Evolutionary conservation across 2,888 invertebrate genomes (phyloP).

Genomic region (Sepioteuthis lessoniana): DNA sequence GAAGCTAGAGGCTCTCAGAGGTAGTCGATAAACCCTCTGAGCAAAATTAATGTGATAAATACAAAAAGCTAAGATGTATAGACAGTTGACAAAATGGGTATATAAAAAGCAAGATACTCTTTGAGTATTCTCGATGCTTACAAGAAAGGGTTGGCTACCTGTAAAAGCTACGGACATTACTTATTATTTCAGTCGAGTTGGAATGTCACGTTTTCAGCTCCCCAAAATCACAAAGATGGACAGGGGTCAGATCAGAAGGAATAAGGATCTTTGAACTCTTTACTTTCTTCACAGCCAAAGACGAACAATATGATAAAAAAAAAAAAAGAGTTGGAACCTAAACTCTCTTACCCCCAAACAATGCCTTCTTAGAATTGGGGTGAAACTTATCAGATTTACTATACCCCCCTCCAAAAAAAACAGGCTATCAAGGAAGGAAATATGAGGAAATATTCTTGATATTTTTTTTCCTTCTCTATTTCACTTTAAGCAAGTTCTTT

Average conservation of each 20-base stretch:
- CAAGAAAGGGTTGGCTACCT: background rate
- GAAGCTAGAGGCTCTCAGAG: background rate
- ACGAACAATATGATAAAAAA: background rate
- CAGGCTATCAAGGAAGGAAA: background rate
- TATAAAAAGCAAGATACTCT: too few species aligned
- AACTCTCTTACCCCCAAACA: background rate
- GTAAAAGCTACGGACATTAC: background rate
- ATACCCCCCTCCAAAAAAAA: background rate
- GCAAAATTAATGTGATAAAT: background rate
- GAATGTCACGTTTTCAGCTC: background rate
- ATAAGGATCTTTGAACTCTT: background rate
- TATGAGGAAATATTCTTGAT: background rate
- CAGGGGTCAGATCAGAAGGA: background rate
- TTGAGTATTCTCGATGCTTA: background rate
- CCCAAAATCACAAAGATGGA: background rate
- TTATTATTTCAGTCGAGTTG: background rate
- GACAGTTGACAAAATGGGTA: background rate
- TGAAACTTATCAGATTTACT: background rate
- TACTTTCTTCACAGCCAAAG: background rate
- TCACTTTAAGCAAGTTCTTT: conserved; percentile 8
- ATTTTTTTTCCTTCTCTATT: background rate
- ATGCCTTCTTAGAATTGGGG: background rate
- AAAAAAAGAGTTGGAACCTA: background rate
- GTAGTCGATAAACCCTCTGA: background rate
- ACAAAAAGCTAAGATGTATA: too few species aligned